These are phyloP conservation scores for Tachina grossa DNA, from an alignment of 2,888 invertebrate genomes.

Conservation along the genomic window DNA sequence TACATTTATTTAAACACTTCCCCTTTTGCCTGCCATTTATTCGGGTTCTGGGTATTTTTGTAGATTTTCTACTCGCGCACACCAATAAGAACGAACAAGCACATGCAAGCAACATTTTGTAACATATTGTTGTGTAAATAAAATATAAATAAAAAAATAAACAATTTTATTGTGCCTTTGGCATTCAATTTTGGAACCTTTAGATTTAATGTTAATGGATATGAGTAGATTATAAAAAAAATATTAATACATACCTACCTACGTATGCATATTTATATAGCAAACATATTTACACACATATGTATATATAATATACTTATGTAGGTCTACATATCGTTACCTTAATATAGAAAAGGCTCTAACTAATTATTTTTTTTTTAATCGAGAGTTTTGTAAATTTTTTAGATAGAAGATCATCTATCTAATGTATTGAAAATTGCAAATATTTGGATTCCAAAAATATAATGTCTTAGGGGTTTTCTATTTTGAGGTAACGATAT, in stretches of 20 bases:
- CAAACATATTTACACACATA: too few species aligned
- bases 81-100: background rate
- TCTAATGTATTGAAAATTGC: too few species aligned
- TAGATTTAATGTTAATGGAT: background rate
- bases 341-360: too few species aligned
- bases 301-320: background rate
- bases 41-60: background rate
- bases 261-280: slow-evolving; percentile 4
- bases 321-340: background rate
- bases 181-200: slow-evolving; percentile 32
- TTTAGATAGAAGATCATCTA: too few species aligned
- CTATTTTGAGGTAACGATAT: too few species aligned
- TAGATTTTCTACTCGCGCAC: background rate
- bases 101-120: slow-evolving; percentile 31
- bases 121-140: slow-evolving; percentile 50
- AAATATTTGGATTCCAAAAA: too few species aligned
- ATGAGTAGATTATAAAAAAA: background rate
- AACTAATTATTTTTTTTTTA: too few species aligned
- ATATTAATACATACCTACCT: background rate
- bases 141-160: slow-evolving; percentile 30
- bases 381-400: too few species aligned
- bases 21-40: background rate
- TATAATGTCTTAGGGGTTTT: too few species aligned
- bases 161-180: slow-evolving; percentile 33
- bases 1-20: slow-evolving; percentile 7